Percentiles rank a stretch among this genome's conserved stretches.
phyloP scores from a whole-genome alignment of 2,113 vertebrate genomes.

The Pterocles burchelli region DNA sequence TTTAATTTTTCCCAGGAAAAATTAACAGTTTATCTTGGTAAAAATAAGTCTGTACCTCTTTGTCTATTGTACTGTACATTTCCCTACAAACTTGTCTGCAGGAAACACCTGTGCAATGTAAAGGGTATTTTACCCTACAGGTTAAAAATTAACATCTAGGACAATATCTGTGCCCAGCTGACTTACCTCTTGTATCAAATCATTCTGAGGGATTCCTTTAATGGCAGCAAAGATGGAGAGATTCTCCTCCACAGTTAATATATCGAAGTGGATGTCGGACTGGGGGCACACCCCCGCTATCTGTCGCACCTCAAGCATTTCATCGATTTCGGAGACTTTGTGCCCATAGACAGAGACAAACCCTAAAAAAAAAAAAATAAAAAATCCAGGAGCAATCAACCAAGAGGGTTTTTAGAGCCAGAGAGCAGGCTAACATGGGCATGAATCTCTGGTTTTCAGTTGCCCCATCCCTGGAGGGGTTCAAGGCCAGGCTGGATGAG shows the following conservation, averaged over 20 bases:
- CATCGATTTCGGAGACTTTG: constrained; percentile 88
- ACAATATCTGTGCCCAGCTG: neutral
- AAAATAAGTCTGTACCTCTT: neutral
- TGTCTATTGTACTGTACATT: accelerated
- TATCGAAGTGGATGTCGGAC: constrained; percentile 94
- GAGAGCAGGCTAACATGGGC: accelerated
- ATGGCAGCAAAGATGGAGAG: constrained; percentile 92
- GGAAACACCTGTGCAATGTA: accelerated
- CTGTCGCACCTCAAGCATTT: constrained; percentile 88
- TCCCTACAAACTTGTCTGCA: neutral
- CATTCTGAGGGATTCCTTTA: constrained; percentile 87
- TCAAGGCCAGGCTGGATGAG: too few species aligned
- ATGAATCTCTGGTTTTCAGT: accelerated
- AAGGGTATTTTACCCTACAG: neutral
- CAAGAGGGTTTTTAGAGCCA: neutral
- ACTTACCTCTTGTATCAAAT: constrained; percentile 86
- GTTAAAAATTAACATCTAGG: accelerated
- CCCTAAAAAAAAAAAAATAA: constrained; percentile 63
- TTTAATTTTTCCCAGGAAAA: neutral
- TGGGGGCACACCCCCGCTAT: constrained; percentile 95
- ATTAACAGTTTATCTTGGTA: neutral
- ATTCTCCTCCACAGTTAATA: constrained; percentile 95
- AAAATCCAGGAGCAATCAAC: neutral
- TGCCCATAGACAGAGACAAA: constrained; percentile 91
- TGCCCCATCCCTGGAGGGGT: too few species aligned